Conservation (phyloP, 2,113 vertebrate species). For the Mesocricetus auratus region DNA sequence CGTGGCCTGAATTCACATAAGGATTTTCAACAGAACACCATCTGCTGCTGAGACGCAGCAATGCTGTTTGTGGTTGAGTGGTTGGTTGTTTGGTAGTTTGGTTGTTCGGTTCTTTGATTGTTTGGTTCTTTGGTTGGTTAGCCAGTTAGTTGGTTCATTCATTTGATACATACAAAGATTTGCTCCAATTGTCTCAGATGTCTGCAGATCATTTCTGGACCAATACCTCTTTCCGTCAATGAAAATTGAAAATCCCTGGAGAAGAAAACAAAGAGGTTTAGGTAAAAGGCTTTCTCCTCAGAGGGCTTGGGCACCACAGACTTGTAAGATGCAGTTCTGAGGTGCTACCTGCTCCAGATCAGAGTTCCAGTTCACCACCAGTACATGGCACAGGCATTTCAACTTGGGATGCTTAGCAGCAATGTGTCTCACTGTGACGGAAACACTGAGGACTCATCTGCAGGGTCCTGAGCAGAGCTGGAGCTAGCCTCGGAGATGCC, state of each 20-base stretch:
- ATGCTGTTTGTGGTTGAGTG: background rate
- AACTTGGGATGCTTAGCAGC: background rate
- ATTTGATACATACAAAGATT: background rate
- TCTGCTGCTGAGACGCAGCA: background rate
- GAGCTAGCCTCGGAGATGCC: background rate
- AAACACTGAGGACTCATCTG: background rate
- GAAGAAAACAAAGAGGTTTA: background rate
- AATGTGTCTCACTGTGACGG: background rate
- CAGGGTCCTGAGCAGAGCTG: background rate
- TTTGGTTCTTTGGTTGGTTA: background rate
- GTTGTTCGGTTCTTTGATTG: background rate
- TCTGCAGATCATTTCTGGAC: background rate
- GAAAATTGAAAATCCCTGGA: background rate
- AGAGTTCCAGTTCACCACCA: constrained; percentile 33
- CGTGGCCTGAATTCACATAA: background rate
- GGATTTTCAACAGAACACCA: background rate
- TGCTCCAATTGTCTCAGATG: background rate
- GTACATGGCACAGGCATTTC: background rate
- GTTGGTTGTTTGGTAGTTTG: background rate
- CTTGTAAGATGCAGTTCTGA: constrained; percentile 21
- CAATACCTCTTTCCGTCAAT: background rate
- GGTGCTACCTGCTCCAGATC: background rate
- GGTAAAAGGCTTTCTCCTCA: background rate
- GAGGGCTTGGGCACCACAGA: background rate
- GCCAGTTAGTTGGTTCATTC: background rate